These are phyloP conservation scores for Amaurobius ferox DNA, from an alignment of 2,888 invertebrate genomes.

Conservation along the genomic window DNA sequence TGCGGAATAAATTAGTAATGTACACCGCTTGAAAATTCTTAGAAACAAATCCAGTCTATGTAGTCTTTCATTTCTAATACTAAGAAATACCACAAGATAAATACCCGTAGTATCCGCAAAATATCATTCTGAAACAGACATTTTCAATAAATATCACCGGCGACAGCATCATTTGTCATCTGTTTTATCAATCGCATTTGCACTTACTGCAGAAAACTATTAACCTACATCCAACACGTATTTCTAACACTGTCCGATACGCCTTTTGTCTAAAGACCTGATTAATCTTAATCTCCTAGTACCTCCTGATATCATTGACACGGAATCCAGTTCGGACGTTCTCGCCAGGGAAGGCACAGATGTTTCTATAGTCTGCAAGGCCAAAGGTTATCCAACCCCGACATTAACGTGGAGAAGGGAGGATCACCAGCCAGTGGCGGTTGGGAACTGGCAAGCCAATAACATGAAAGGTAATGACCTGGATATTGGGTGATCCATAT, in stretches of 20 bases:
- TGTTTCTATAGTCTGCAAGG: slow-evolving; percentile 90
- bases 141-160: no score
- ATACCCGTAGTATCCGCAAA: no score
- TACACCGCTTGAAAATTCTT: no score
- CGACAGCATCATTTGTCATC: background rate
- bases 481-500: background rate
- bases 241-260: background rate
- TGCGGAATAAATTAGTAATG: no score
- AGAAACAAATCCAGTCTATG: no score
- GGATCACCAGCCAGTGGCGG: slow-evolving; percentile 89
- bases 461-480: slow-evolving; percentile 51
- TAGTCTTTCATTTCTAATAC: no score
- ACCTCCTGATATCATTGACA: slow-evolving; percentile 91
- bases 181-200: background rate
- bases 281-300: slow-evolving; percentile 80
- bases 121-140: no score
- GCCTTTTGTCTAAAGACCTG: background rate
- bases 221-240: background rate
- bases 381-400: slow-evolving; percentile 84
- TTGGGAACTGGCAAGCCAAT: slow-evolving; percentile 82
- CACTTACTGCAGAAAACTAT: background rate
- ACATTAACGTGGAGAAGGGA: slow-evolving; percentile 96
- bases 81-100: no score
- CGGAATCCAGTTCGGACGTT: slow-evolving; percentile 93
- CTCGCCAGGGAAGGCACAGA: slow-evolving; percentile 93